A percentile compares a stretch with the other conserved stretches of the same genome.
Conservation (phyloP, 2,888 invertebrate species). For the Torymus texanus region DNA sequence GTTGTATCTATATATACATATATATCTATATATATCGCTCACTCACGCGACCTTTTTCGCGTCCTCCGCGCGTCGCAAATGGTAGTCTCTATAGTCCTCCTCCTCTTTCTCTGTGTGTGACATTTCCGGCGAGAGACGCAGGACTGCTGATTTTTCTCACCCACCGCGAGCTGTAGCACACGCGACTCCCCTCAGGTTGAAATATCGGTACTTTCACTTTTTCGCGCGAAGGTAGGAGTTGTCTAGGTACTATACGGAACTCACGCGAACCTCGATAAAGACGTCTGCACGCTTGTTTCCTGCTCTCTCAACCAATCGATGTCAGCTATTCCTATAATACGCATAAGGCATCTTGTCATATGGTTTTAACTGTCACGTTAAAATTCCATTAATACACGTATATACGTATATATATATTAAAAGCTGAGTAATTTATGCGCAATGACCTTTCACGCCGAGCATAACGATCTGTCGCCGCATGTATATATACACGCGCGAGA, state of each 20-base stretch:
- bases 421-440: too few species aligned
- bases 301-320: not conserved
- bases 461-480: too few species aligned
- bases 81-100: not conserved
- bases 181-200: conserved; percentile 7
- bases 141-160: not conserved
- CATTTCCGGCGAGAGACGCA: conserved; percentile 22
- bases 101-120: not conserved
- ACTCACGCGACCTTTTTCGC: conserved; percentile 1
- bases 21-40: not conserved
- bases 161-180: not conserved
- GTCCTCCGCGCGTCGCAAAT: too few species aligned
- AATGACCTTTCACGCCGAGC: too few species aligned
- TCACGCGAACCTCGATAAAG: conserved; percentile 13
- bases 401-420: too few species aligned
- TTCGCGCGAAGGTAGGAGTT: conserved; percentile 7
- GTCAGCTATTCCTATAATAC: not conserved
- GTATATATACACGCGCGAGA: too few species aligned
- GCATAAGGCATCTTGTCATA: too few species aligned
- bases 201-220: conserved; percentile 48
- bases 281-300: not conserved
- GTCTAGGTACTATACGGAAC: too few species aligned
- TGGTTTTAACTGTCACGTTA: too few species aligned
- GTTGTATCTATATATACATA: not conserved
- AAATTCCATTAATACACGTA: too few species aligned